These are phyloP conservation scores for Habroteleia sp. DNA, from an alignment of 2,888 invertebrate species.

Conservation along the genomic window DNA sequence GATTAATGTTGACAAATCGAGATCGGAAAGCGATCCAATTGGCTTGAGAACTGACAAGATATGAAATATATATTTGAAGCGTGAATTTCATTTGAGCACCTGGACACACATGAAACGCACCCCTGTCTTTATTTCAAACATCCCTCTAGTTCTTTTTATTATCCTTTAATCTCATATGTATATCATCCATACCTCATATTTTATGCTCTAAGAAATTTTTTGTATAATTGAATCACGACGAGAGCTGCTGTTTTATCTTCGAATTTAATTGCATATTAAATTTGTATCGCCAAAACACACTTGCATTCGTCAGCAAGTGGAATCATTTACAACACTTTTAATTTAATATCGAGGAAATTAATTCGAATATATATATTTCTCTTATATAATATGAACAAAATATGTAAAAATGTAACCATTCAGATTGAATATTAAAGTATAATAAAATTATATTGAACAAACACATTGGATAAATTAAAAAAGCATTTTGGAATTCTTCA, in stretches of 20 bases:
- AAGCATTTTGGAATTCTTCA: slow-evolving; percentile 38
- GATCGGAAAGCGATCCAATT: slow-evolving; percentile 35
- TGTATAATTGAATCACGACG: slow-evolving; percentile 18
- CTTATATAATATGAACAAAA: no score
- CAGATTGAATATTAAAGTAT: not conserved
- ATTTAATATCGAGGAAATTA: no score
- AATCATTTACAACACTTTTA: no score
- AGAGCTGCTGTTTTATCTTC: slow-evolving; percentile 29
- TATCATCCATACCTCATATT: slow-evolving; percentile 29
- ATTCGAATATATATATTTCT: no score
- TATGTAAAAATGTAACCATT: slow-evolving; percentile 16
- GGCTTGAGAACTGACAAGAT: slow-evolving; percentile 45
- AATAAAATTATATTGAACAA: slow-evolving; percentile 15
- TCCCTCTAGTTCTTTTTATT: slow-evolving; percentile 40
- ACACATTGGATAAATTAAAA: slow-evolving; percentile 29
- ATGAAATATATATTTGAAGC: slow-evolving; percentile 63
- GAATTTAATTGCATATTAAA: slow-evolving; percentile 40
- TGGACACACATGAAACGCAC: slow-evolving; percentile 49
- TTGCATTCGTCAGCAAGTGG: no score
- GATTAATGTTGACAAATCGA: slow-evolving; percentile 59
- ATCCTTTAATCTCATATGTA: slow-evolving; percentile 53
- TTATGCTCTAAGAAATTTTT: slow-evolving; percentile 38
- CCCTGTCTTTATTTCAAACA: slow-evolving; percentile 25
- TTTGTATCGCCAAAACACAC: no score
- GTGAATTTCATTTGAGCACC: slow-evolving; percentile 48